These are phyloP conservation scores for Eupithecia exiguata DNA, from an alignment of 2,888 invertebrate genomes.

Conservation along the genomic window DNA sequence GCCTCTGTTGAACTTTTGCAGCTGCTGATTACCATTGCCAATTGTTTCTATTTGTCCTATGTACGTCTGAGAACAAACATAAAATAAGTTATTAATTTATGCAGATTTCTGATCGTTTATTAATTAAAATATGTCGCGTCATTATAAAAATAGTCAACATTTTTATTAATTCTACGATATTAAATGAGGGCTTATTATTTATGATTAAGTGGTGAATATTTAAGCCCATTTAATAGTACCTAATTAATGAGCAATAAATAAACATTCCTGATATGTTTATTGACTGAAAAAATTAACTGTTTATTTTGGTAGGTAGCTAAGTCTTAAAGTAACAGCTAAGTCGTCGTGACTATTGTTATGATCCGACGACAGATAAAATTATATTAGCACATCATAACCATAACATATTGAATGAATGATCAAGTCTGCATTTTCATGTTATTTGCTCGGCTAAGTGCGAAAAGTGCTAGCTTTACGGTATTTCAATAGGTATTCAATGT, in stretches of 20 bases:
- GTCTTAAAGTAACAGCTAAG: background rate
- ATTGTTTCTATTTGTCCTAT: slow-evolving; percentile 83
- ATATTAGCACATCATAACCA: background rate
- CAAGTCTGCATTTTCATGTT: slow-evolving; percentile 3
- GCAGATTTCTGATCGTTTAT: no score
- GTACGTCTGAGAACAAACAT: slow-evolving; percentile 75
- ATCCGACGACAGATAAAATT: background rate
- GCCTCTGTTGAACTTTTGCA: slow-evolving; percentile 66
- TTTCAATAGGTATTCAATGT: background rate
- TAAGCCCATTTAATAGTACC: no score
- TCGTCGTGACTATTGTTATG: background rate
- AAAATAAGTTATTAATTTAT: background rate
- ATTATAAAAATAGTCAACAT: no score
- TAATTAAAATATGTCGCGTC: no score
- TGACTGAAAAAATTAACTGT: background rate
- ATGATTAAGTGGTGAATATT: no score
- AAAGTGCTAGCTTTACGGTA: background rate
- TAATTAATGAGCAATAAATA: no score
- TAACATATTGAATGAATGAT: background rate
- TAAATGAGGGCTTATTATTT: no score
- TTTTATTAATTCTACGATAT: no score
- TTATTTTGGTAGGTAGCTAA: background rate
- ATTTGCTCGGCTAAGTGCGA: slow-evolving; percentile 2
- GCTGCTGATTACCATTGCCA: slow-evolving; percentile 54
- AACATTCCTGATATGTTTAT: no score